Evolutionary conservation across 2,797 vertebrate species (phyloP), one percentile per base, ranked within the genome.

Genomic region (Otolemur crassicaudatus): DNA sequence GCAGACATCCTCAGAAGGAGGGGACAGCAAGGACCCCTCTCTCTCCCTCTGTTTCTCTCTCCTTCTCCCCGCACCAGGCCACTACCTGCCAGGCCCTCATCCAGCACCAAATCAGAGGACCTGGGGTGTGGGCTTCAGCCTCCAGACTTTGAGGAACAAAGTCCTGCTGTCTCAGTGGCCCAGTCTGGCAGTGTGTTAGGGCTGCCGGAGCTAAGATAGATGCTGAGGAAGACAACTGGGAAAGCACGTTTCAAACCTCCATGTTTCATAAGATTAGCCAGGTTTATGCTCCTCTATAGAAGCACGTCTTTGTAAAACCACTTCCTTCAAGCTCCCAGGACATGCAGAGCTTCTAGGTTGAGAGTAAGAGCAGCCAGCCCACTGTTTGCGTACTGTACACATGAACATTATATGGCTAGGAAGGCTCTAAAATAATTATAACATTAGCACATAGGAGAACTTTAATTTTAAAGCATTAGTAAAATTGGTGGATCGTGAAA

Each of bases 51-150:
- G 27, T 75, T 25, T 46, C 73, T 20, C 27, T 31, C 46, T 9
- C 25, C 4, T 1, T 12, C 63, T 13, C 61, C 63, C 13, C 46
- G 10, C 0, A 11, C 49, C 2, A 7, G 34, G 19, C 12, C 0
- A 22, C 8, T 0, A 0, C 3, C 46, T 7, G 46, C 72, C 13
- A 1, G 1, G 72, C 7, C 40, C 72, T 75, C 0, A 7, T 27
- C 40, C 16, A 5, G 31, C 22, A 22, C 72, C 49, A 22, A 77
- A 22, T 13, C 20, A n/a, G 29, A 1, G 25, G 17, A 40, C 25
- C 43, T 61, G 61, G 70, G 22, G 2, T 40, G 25, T 17, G 40
- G 20, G 16, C 60, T 16, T 13, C n/a, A 9, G 37, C 13, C 37
- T 20, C 40, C 67, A n/a, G 69, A 53, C 13, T 8, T 27, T 77